These are phyloP conservation scores for Apogon hyalosoma DNA, from an alignment of 2,797 vertebrate species.

Conservation along the genomic window DNA sequence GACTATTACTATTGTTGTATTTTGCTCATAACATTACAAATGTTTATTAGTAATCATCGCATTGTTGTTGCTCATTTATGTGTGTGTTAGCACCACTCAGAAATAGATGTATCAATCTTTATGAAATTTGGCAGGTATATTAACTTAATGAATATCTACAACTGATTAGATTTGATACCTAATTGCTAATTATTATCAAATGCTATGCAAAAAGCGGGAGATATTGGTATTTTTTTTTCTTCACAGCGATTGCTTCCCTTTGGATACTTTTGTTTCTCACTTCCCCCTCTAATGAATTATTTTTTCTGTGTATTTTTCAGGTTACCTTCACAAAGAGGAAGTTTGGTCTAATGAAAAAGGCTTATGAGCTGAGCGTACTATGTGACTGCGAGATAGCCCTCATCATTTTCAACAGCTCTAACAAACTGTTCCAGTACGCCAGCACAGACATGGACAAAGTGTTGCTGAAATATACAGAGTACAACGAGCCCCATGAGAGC, in stretches of 20 bases:
- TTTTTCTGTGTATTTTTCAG: conserved; percentile 79
- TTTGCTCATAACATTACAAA: conserved; percentile 2
- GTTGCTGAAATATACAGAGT: conserved; percentile 99
- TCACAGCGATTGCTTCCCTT: neutral
- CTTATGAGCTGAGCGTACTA: conserved; percentile 98
- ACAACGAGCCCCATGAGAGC: conserved; percentile 99
- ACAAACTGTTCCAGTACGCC: conserved; percentile 99
- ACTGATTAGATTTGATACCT: too few relatives aligned
- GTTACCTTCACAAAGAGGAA: conserved; percentile 99
- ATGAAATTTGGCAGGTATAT: too few relatives aligned
- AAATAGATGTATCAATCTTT: too few relatives aligned
- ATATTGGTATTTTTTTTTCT: too few relatives aligned
- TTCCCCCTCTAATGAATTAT: conserved; percentile 34
- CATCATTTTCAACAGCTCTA: conserved; percentile 99
- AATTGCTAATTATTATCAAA: too few relatives aligned
- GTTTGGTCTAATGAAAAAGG: conserved; percentile 99
- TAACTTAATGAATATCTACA: too few relatives aligned
- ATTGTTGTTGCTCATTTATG: neutral
- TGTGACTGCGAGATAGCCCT: conserved; percentile 99
- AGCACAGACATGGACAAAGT: conserved; percentile 99
- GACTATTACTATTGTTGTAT: neutral
- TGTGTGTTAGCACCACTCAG: too few relatives aligned
- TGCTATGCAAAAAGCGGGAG: too few relatives aligned
- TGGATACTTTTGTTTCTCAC: neutral
- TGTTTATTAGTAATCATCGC: neutral